phyloP scores from a whole-genome alignment of 37 sponge, comb jelly and placozoan genomes.

The Corticium candelabrum region DNA sequence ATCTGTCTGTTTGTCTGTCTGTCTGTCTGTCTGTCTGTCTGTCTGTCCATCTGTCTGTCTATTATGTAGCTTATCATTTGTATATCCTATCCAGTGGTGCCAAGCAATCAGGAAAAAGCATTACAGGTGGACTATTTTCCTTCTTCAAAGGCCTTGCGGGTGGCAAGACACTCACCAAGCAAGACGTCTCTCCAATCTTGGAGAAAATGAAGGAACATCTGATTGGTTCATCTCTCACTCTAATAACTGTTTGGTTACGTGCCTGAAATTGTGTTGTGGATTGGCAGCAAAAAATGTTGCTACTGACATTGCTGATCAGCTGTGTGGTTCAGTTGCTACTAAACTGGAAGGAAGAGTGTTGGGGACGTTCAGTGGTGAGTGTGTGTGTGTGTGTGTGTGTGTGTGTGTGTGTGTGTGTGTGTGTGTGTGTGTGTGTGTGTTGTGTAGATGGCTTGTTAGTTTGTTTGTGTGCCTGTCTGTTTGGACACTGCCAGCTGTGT shows the following conservation, averaged over 20 bases:
- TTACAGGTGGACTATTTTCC: slow-evolving; percentile 60
- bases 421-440: too few relatives aligned
- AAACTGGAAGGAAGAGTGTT: slow-evolving; percentile 73
- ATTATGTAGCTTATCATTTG: too few relatives aligned
- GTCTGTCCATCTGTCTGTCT: too few relatives aligned
- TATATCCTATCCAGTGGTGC: too few relatives aligned
- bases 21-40: too few relatives aligned
- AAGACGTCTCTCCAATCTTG: slow-evolving; percentile 57
- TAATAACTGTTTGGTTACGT: slow-evolving; percentile 2
- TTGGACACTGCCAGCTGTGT: too few relatives aligned
- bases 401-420: too few relatives aligned
- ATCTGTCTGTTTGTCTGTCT: too few relatives aligned
- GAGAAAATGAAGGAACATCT: slow-evolving; percentile 93
- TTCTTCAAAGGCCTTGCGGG: slow-evolving; percentile 71
- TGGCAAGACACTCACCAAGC: slow-evolving; percentile 54
- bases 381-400: too few relatives aligned
- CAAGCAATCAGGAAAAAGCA: too few relatives aligned
- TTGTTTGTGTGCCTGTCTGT: too few relatives aligned
- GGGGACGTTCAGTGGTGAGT: slow-evolving; percentile 72
- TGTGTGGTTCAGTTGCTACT: slow-evolving; percentile 68
- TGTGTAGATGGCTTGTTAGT: too few relatives aligned
- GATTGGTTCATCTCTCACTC: slow-evolving; percentile 32
- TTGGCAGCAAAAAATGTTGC: slow-evolving; percentile 82
- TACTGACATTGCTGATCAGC: slow-evolving; percentile 64
- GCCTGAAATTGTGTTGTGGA: not conserved